A percentile compares a stretch with the other conserved stretches of the same genome.
Conservation (phyloP, 2,797 vertebrate genomes). For the Diplodus puntazzo region DNA sequence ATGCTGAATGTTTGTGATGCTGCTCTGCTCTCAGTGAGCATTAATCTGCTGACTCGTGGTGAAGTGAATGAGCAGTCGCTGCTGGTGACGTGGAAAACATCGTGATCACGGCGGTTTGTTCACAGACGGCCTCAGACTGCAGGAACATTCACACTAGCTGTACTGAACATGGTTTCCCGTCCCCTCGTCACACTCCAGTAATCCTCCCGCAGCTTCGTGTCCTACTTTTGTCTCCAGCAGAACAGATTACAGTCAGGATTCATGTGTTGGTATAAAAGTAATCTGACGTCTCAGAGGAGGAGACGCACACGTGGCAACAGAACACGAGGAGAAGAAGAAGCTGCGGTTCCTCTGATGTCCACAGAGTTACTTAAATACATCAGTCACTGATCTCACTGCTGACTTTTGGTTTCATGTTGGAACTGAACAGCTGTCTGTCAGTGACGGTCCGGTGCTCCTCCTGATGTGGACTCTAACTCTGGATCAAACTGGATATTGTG, state of each 20-base stretch:
- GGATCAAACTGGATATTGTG: too few species aligned
- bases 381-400: too few species aligned
- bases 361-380: too few species aligned
- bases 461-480: too few species aligned
- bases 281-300: neutral
- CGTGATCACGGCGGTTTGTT: slow-evolving; percentile 19
- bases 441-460: too few species aligned
- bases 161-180: neutral
- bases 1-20: slow-evolving; percentile 28
- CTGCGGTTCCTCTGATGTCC: too few species aligned
- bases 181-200: neutral
- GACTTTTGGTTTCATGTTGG: too few species aligned
- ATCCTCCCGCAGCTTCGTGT: neutral
- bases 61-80: neutral
- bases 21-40: neutral
- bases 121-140: neutral
- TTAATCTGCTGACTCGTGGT: neutral
- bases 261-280: neutral
- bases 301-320: too few species aligned
- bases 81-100: slow-evolving; percentile 33
- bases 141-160: neutral
- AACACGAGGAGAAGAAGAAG: too few species aligned
- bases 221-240: neutral
- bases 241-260: neutral
- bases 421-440: too few species aligned